Base-by-base conservation (phyloP, 2,797 vertebrate species). In the Siniperca undulata region DNA sequence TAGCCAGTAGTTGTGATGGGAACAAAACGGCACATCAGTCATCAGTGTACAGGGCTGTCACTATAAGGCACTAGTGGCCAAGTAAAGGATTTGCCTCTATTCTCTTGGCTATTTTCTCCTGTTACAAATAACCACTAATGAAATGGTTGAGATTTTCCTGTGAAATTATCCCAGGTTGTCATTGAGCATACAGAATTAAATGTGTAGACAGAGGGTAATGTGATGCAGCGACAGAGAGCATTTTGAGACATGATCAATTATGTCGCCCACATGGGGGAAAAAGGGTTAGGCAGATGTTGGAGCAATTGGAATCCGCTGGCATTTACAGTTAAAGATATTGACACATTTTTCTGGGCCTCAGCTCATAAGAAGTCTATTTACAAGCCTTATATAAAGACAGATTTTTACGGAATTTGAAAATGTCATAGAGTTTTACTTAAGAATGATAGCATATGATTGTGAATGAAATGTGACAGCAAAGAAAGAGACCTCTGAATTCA, bases 221-320 rank as follows among this genome's bases (percentile, higher is more conserved):
- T n/a, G 72, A 82, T 72, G 64, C 84, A 70, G 75, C 50, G 75
- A 68, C 66, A 36, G 65, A 58, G 38, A 56, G 60, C 38, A 7
- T 68, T 46, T 77, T 3, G 3, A 77, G 74, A 83, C 72, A 11
- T 1, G 20, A 88, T 88, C 84, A 52, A 85, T 86, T 81, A 20
- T 20, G 52, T 34, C 46, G 22, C 34, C 61, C 75, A 64, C 58
- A 0, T 56, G 48, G 55, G n/a, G 61, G 34, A 27, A 34, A 40
- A 19, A 9, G 24, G 24, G 16, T 46, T n/a, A 2, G 48, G 55
- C 52, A 70, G 62, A 69, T 38, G 30, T 50, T 53, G 52, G 50
- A 75, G 38, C 64, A 1, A 20, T n/a, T 55, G 40, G 46, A 80
- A 83, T 84, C 20, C 3, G 10, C 56, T 80, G 74, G 55, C 67